Evolutionary conservation across 2,797 vertebrate genomes (phyloP), one percentile per base, ranked within the genome.

Genomic region (Euphonia xanthogaster): DNA sequence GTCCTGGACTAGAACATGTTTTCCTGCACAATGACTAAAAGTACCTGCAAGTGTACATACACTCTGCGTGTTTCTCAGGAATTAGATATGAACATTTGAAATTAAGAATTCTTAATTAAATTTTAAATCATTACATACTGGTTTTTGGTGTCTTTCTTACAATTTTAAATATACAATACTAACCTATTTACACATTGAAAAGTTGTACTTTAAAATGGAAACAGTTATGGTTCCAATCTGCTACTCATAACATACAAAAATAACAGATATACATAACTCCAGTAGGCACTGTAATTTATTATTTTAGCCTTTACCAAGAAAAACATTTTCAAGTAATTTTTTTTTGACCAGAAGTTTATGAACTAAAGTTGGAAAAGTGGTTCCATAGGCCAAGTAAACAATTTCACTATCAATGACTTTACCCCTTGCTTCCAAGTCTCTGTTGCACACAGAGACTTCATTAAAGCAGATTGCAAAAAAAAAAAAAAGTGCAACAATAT

Each of bases 361-460:
- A 92, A 90, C 45, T 58, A 14, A 73, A 94, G 70, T 77, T 68
- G 42, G 54, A 88, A 94, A 88, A 57, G 51, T 83, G 16, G 22
- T 62, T 72, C 66, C 65, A 75, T 48, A 86, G 86, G 66, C 86
- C 84, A 93, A 85, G 66, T 77, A 86, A 95, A 94, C 72, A 90
- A 84, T 84, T 91, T 78, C 45, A 62, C 54, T 90, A 80, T 90
- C 50, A 8, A 55, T 68, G 10, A 70, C 48, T 90, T 75, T 82
- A 14, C 61, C 42, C 71, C 30, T 93, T 33, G 28, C 44, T 94
- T 92, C 73, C 65, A 73, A 88, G 35, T 53, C 51, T 86, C 76
- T 88, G 3, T 21, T 76, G 44, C 73, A 92, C 65, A 78, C 25
- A 90, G 37, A 90, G 33, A 86, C 17, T 28, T 93, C 62, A 81